phyloP scores from a whole-genome alignment of 1,140 invertebrate genomes.

The Sitobion miscanthi region DNA sequence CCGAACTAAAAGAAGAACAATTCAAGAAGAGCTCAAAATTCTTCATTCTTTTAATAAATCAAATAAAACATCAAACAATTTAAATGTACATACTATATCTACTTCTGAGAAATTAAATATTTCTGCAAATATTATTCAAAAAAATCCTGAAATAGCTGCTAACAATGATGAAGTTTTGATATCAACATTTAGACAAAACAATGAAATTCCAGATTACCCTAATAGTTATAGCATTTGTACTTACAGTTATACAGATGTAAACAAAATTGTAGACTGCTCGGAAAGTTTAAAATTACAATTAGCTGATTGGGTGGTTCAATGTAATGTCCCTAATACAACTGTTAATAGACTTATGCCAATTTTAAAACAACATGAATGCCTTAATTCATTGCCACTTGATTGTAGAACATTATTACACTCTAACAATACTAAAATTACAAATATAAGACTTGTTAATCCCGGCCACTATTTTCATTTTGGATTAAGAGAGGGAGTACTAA shows the following conservation, averaged over 20 bases:
- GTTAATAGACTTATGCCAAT: neutral
- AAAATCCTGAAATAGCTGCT: neutral
- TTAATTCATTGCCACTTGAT: neutral
- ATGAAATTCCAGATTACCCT: neutral
- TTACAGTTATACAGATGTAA: neutral
- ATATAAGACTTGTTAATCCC: neutral
- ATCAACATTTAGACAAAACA: neutral
- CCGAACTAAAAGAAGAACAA: neutral
- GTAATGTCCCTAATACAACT: neutral
- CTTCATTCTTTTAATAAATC: neutral
- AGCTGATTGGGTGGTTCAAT: neutral
- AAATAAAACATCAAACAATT: neutral
- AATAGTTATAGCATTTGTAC: neutral
- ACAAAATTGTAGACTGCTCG: neutral
- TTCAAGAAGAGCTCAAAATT: neutral
- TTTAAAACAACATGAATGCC: neutral
- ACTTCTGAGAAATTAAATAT: neutral
- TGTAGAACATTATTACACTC: neutral
- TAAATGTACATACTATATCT: neutral
- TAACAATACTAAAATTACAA: neutral
- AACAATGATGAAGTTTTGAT: neutral
- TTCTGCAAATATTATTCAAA: neutral
- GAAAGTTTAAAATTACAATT: neutral
- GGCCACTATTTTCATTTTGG: constrained; percentile 15
- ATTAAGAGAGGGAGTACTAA: neutral